These are phyloP conservation scores for Sinohyriopsis cumingii DNA, from an alignment of 2,888 invertebrate species.

Conservation along the genomic window DNA sequence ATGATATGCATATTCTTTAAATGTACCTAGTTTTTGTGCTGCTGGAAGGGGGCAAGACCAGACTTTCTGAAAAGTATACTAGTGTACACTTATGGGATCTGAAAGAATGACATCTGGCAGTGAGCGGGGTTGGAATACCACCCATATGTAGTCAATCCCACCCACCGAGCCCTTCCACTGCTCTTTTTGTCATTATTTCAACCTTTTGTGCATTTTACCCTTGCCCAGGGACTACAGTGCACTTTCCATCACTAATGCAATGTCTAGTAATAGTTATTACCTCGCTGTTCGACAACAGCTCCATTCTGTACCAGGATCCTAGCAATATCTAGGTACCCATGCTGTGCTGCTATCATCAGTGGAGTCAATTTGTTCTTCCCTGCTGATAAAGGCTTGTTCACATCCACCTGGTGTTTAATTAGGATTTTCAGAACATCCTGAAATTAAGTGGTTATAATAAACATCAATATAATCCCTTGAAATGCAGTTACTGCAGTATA, in stretches of 20 bases:
- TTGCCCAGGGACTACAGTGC: too few species aligned
- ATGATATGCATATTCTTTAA: too few species aligned
- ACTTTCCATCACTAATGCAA: neutral
- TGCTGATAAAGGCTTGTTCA: slow-evolving; percentile 70
- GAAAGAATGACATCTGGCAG: too few species aligned
- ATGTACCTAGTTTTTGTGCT: too few species aligned
- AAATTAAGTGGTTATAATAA: slow-evolving; percentile 9
- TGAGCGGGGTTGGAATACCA: too few species aligned
- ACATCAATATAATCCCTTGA: neutral
- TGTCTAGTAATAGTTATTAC: slow-evolving; percentile 38
- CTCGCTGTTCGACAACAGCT: slow-evolving; percentile 71
- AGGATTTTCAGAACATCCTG: slow-evolving; percentile 71
- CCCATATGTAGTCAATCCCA: too few species aligned
- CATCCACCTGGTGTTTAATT: slow-evolving; percentile 69
- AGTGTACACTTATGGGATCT: too few species aligned
- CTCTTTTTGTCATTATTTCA: too few species aligned
- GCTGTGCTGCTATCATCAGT: slow-evolving; percentile 73
- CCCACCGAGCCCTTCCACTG: too few species aligned
- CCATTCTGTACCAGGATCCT: slow-evolving; percentile 71
- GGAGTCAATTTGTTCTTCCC: slow-evolving; percentile 72
- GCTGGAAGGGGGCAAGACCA: too few species aligned
- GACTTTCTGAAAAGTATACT: too few species aligned
- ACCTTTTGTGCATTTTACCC: too few species aligned
- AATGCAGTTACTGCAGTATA: neutral
- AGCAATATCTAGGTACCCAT: slow-evolving; percentile 72